Evolutionary conservation across 2,888 invertebrate genomes (phyloP).

Genomic region (Ormyrus rosae): DNA sequence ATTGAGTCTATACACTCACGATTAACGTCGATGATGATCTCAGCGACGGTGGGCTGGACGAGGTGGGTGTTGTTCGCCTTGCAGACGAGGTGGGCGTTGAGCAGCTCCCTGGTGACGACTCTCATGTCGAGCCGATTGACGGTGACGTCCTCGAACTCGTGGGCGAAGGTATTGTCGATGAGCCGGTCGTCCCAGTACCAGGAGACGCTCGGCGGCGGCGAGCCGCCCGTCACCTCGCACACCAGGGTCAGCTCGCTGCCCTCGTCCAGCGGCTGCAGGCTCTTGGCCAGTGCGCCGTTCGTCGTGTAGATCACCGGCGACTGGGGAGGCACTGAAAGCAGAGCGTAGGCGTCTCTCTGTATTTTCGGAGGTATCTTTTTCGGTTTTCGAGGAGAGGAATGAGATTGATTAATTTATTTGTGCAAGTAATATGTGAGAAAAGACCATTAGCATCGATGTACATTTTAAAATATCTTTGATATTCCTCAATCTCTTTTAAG

Average conservation of each 20-base stretch:
- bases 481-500: no score
- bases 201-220: slow-evolving; percentile 86
- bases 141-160: slow-evolving; percentile 85
- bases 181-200: slow-evolving; percentile 87
- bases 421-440: no score
- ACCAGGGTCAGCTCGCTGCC: slow-evolving; percentile 66
- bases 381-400: no score
- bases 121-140: slow-evolving; percentile 87
- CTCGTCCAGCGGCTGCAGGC: slow-evolving; percentile 67
- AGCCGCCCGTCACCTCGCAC: slow-evolving; percentile 73
- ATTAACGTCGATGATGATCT: slow-evolving; percentile 69
- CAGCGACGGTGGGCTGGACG: slow-evolving; percentile 79
- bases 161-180: slow-evolving; percentile 83
- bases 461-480: no score
- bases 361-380: no score
- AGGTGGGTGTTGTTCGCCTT: slow-evolving; percentile 91
- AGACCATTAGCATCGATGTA: no score
- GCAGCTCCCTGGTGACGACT: slow-evolving; percentile 83
- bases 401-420: no score
- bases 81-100: slow-evolving; percentile 89
- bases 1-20: slow-evolving; percentile 62
- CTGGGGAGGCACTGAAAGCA: slow-evolving; percentile 66
- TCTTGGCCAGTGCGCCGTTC: slow-evolving; percentile 62
- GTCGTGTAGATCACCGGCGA: slow-evolving; percentile 67
- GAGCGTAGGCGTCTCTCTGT: no score